Base-by-base conservation (phyloP, 2,888 invertebrate species). In the Ellobium chinense region DNA sequence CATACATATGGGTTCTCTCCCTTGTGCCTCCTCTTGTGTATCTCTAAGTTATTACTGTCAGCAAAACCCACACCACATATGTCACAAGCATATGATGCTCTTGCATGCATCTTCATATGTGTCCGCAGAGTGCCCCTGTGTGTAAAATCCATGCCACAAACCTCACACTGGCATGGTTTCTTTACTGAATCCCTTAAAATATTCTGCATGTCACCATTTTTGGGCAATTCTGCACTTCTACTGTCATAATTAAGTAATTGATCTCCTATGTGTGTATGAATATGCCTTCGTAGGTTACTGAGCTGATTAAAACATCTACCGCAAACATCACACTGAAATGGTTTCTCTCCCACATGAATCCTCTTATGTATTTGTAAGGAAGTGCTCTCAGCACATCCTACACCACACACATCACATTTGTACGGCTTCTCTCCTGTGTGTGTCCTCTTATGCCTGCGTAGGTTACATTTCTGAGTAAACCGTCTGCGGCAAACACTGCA, bases 341-440 rank as follows among this genome's bases (percentile, higher is more conserved):
- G 37, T 9, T 73, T 73, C 39, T 73, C 73, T 31, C 14, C 69
- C 36, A 24, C 24, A 36, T 36, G 66, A 4, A n/a, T 66, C 24
- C 24, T 66, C 34, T 3, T 36, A 36, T 66, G 66, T 36, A 36
- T 12, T 1, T n/a, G 34, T 5, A 66, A 34, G 54, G 77, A 56
- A 46, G 72, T 70, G 5, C 65, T 65, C 68, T 82, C 62, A 7
- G 70, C 39, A 36, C 73, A 83, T 14, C 34, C 58, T 21, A 74
- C n/a, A 9, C 63, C 54, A 37, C 83, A 83, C n/a, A 70, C 66
- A 18, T 62, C 31, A 34, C 81, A 83, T 29, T 39, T 39, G 65
- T 74, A 81, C 21, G 81, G 66, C 27, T 74, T 78, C 29, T 69
- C 69, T n/a, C 82, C 78, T 27, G 81, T 75, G 65, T 83, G 83